Evolutionary conservation across 2,888 invertebrate species (phyloP), one percentile per base, ranked within the genome.

Genomic region (Aethes cnicana): DNA sequence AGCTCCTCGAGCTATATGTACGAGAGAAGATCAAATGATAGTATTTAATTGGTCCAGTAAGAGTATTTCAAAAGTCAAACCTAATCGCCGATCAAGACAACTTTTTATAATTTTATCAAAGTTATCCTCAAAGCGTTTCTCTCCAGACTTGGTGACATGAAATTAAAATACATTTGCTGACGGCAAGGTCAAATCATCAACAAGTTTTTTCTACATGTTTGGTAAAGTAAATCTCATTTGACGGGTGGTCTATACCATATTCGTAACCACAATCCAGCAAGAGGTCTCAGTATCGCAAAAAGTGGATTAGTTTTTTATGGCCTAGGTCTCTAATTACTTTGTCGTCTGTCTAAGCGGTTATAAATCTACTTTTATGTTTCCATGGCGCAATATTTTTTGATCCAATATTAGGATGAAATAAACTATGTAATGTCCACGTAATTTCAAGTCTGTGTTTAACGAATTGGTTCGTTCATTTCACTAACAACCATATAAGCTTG

Each of bases 141-240:
- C 17, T 20, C 12, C 8, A 35, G 18, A 17, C 36, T 33, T 49
- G 26, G 28, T 35, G 33, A n/a, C 35, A 26, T 20, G 17, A 20
- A 25, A 35, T 8, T 20, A 30, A 28, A 23, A 43, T 23, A 18
- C 39, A 33, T 48, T 11, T 18, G 26, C 20, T 25, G 14, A 25
- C 30, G 50, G 43, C 43, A 36, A 42, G 30, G n/a, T 12, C 28
- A 21, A 30, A 28, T 18, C 23, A 28, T 7, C 8, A 26, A 35
- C 42, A 16, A 36, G 49, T 50, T 50, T 43, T 50, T 50, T 28
- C 20, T 21, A 9, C 12, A 11, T 9, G 20, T 43, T 42, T 49
- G 41, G 35, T 49, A 35, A 49, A 23, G 21, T 43, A 43, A 49
- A 49, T 49, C 42, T 36, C 21, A 35, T 25, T 4, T 21, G 35